Base-by-base conservation (phyloP, 2,888 invertebrate genomes). In the Thereva unica region DNA sequence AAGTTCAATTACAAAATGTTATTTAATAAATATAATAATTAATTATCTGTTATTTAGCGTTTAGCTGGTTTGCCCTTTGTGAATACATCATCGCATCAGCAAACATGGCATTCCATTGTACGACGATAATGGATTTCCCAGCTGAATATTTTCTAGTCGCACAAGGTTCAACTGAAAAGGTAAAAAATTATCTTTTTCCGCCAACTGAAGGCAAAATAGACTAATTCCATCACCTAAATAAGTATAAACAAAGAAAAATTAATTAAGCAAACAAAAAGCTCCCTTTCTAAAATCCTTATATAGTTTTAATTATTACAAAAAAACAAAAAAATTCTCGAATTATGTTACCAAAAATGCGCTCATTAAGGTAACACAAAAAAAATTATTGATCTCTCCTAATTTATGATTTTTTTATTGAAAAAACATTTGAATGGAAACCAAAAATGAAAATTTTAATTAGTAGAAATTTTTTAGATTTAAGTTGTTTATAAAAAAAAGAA, bases 41-140 rank as follows among this genome's bases (percentile, higher is more conserved):
- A 40, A 38, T 34, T 64, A 34, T 55, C 38, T 41, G 55, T 52
- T 12, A 52, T 34, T 52, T 85, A 95, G 96, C 95, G 54, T 96
- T 96, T 83, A 95, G 94, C 78, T 92, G 92, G 90, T 96, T 96
- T 83, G 93, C 96, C 1, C 85, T 93, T 67, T 95, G 93, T 80
- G 96, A 96, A 82, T 96, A 96, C 80, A 85, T 94, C 76, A 90
- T 96, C 76, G 95, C 95, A 66, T 88, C 90, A 64, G 89, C 92
- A 72, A 96, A 95, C 81, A 95, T 96, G 93, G 90, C 90, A 67
- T 96, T 93, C 83, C 95, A 96, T 77, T 87, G 92, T 71, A 90
- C 93, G 45, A 92, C 93, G 64, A 89, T 93, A 68, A 84, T 89
- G 76, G 95, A 96, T 81, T 92, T 96, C 79, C 92, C 93, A 9